Evolutionary conservation across 2,888 invertebrate genomes (phyloP).

Genomic region (Rhaphigaster nebulosa): DNA sequence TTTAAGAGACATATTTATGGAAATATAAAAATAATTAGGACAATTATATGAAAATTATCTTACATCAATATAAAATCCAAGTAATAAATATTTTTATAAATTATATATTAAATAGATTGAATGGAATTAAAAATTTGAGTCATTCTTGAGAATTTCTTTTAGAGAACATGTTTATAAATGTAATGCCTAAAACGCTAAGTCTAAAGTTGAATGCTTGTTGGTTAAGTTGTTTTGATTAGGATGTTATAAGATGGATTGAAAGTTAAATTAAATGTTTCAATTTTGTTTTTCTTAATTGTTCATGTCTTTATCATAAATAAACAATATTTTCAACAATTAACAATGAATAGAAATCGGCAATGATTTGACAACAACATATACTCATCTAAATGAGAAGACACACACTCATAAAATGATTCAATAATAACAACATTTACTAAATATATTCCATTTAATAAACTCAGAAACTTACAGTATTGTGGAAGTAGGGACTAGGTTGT

Average conservation of each 20-base stretch:
- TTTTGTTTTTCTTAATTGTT: background rate
- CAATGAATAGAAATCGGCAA: background rate
- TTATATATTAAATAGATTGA: background rate
- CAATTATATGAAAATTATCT: background rate
- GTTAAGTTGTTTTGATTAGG: background rate
- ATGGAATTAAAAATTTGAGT: background rate
- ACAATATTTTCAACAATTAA: background rate
- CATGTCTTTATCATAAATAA: background rate
- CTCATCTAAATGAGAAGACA: background rate
- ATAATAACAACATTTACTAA: background rate
- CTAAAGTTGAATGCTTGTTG: background rate
- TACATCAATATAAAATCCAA: background rate
- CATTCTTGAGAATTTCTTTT: background rate
- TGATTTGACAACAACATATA: background rate
- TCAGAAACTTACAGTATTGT: slow-evolving; percentile 61
- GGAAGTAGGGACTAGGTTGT: slow-evolving; percentile 60
- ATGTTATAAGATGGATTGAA: background rate
- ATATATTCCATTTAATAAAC: slow-evolving; percentile 12
- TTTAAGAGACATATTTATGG: background rate
- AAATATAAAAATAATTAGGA: background rate
- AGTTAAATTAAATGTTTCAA: background rate
- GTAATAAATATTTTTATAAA: background rate
- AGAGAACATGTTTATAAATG: background rate
- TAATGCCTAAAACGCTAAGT: background rate
- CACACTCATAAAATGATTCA: background rate